Evolutionary conservation across 92 coral and sea anemone genomes (phyloP), one percentile per base, ranked within the genome.

Genomic region (Porites divaricata): DNA sequence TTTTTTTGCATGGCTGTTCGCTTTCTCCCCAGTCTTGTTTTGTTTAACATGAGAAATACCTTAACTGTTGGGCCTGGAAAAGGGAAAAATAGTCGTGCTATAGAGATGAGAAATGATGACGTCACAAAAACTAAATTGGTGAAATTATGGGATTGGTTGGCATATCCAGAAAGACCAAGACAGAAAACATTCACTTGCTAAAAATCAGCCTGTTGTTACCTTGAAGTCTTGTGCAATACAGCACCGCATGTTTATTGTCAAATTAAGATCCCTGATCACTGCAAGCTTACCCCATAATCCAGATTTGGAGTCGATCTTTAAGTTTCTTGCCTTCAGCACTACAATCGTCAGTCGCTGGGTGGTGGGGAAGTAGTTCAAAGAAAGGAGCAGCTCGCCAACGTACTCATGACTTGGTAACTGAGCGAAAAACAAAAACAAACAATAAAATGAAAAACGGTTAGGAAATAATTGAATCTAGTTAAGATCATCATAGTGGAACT

Each of bases 361-460:
- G 35, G 99, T 96, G 22, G 99, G 99, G 86, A 95, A 96, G 79
- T 96, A 96, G 69, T 96, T 96, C 41, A 96, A 87, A 1, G 99
- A 96, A 64, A 95, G 86, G 67, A 96, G 84, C 24, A 96, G 86
- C 65, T 96, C 99, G 1, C 99, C 99, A 71, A 90, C 95, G 87
- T 92, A 84, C 72, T 94, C 95, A 81, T 87, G 93, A 2, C 78
- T 63, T 62, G 86, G 72, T 52, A 35, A 63, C 86, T 82, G 78
- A 6, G 24, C 2, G 0, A 70, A 70, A 49, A 16, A 82, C 45
- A 4, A 10, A 20, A 14, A 81, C 21, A 10, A 20, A 26, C 65
- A 65, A 0, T 62, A 14, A 63, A 26, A 4, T 61, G 8, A 49
- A 4, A 49, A 70, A 25, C 13, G 11, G 1, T 10, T 53, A 53